These are phyloP conservation scores for Gambusia holbrooki DNA, from an alignment of 2,113 vertebrate species.

Conservation along the genomic window DNA sequence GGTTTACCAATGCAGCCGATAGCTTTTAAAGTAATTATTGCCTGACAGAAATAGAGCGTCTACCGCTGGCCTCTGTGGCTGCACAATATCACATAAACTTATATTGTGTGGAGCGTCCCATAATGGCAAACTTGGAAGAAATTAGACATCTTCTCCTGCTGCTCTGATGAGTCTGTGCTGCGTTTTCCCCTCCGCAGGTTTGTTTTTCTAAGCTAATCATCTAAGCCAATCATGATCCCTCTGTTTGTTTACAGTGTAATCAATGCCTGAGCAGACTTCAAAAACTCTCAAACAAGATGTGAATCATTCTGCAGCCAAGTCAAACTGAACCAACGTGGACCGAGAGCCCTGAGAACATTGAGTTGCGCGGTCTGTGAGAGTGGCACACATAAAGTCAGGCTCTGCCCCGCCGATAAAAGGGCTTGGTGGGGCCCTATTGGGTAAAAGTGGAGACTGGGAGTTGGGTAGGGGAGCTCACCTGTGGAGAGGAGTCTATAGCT, in stretches of 20 bases:
- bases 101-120: slow-evolving; percentile 16
- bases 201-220: slow-evolving; percentile 18
- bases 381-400: slow-evolving; percentile 72
- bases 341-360: slow-evolving; percentile 44
- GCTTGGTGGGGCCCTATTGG: slow-evolving; percentile 78
- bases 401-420: slow-evolving; percentile 63
- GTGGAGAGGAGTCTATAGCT: slow-evolving; percentile 82
- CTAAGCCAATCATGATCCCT: neutral
- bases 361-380: slow-evolving; percentile 35
- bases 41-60: slow-evolving; percentile 46
- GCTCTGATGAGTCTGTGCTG: neutral
- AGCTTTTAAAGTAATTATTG: slow-evolving; percentile 62
- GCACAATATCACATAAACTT: slow-evolving; percentile 35
- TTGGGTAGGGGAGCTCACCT: slow-evolving; percentile 84
- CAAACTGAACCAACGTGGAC: slow-evolving; percentile 44
- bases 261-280: slow-evolving; percentile 8
- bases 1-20: slow-evolving; percentile 62
- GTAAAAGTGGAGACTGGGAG: slow-evolving; percentile 76
- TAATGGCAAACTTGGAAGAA: slow-evolving; percentile 21
- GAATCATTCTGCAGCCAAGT: slow-evolving; percentile 38
- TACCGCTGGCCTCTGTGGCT: slow-evolving; percentile 42
- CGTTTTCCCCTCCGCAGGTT: slow-evolving; percentile 2
- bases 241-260: slow-evolving; percentile 38
- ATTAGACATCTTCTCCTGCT: slow-evolving; percentile 13
- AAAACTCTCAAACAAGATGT: slow-evolving; percentile 39